Conservation (phyloP, 2,888 invertebrate genomes). For the Steinernema scapterisci region DNA sequence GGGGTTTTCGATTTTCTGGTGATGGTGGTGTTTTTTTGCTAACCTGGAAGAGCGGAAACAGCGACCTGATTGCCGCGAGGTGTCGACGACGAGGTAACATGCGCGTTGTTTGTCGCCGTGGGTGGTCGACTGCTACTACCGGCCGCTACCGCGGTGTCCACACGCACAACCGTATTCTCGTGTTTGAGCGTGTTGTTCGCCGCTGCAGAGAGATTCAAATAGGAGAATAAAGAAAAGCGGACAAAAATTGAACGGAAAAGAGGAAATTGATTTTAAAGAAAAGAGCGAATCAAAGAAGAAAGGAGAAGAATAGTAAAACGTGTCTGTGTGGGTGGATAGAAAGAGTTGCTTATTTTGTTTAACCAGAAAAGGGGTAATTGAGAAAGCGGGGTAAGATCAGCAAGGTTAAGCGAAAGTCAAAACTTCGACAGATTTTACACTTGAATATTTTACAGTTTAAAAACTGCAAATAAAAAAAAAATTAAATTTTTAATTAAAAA, state of each 20-base stretch:
- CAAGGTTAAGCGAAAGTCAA: background rate
- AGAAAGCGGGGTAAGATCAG: background rate
- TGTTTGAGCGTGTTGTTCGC: slow-evolving; percentile 63
- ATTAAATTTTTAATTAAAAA: too few species aligned
- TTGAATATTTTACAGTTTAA: too few species aligned
- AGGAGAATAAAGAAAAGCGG: background rate
- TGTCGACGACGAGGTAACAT: slow-evolving; percentile 34
- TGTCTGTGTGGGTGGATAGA: slow-evolving; percentile 31
- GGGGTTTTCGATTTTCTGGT: too few species aligned
- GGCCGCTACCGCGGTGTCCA: slow-evolving; percentile 49
- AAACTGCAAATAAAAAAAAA: too few species aligned
- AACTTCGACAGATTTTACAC: background rate
- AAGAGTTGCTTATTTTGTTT: background rate
- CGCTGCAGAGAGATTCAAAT: slow-evolving; percentile 39
- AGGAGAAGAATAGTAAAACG: slow-evolving; percentile 36
- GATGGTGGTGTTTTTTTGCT: slow-evolving; percentile 10
- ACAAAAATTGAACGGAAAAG: background rate
- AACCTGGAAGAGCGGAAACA: slow-evolving; percentile 28
- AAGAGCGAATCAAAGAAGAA: slow-evolving; percentile 11
- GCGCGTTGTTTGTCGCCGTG: slow-evolving; percentile 50
- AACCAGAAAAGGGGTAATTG: slow-evolving; percentile 2
- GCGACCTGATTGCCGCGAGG: slow-evolving; percentile 30
- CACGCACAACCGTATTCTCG: slow-evolving; percentile 68
- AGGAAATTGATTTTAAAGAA: background rate
- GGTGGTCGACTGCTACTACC: slow-evolving; percentile 38